These are phyloP conservation scores for Panthera tigris DNA, from an alignment of 2,113 vertebrate genomes.

Conservation along the genomic window DNA sequence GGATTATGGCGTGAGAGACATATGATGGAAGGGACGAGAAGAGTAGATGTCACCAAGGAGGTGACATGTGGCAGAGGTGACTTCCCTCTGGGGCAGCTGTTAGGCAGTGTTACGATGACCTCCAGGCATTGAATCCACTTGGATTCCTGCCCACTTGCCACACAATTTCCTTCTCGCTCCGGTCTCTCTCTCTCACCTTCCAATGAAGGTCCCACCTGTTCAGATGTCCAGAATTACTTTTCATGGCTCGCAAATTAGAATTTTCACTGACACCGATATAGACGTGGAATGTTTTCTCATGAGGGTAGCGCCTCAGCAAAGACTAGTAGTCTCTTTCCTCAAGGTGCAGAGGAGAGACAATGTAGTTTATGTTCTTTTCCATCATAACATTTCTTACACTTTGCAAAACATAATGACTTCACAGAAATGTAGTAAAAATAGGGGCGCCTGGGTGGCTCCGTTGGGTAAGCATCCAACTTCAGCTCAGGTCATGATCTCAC, in stretches of 20 bases:
- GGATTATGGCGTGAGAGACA: background rate
- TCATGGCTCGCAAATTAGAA: background rate
- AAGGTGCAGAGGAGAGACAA: background rate
- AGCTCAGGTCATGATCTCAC: too few species aligned
- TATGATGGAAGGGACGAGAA: rapidly evolving
- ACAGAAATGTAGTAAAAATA: background rate
- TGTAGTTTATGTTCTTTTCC: background rate
- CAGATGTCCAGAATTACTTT: background rate
- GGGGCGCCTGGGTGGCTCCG: too few species aligned
- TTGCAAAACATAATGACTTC: background rate
- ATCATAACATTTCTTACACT: background rate
- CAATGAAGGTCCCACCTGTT: background rate
- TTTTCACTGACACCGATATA: background rate
- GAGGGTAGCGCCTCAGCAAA: background rate
- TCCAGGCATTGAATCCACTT: background rate
- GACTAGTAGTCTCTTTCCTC: background rate
- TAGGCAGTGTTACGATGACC: rapidly evolving
- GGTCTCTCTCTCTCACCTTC: background rate
- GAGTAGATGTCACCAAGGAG: rapidly evolving
- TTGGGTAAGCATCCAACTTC: too few species aligned
- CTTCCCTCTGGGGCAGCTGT: rapidly evolving
- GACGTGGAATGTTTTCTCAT: background rate
- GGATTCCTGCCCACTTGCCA: background rate
- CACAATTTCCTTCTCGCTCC: background rate
- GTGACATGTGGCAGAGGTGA: background rate